Percentiles rank a stretch among this genome's conserved stretches.
Evolutionary conservation across 2,888 invertebrate genomes (phyloP).

Genomic region (Ecliptopera silaceata): DNA sequence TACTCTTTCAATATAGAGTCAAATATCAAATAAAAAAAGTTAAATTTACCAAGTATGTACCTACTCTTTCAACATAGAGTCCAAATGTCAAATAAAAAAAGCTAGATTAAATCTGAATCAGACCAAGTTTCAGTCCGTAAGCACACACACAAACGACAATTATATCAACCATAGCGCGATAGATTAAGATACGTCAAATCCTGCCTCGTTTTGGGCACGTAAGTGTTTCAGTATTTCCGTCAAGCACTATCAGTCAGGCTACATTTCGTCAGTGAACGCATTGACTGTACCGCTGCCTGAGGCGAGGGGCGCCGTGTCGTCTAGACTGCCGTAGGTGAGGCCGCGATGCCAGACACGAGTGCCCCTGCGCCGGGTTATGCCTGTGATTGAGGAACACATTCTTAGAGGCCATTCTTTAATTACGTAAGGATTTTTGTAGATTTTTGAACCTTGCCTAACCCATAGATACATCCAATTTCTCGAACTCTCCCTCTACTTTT

Average conservation of each 20-base stretch:
- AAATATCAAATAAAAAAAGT: too few relatives aligned
- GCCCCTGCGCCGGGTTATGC: slow-evolving; percentile 80
- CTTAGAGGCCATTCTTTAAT: slow-evolving; percentile 3
- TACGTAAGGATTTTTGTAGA: too few relatives aligned
- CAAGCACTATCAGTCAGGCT: slow-evolving; percentile 29
- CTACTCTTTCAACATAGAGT: too few relatives aligned
- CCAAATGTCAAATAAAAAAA: background rate
- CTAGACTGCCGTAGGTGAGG: slow-evolving; percentile 86
- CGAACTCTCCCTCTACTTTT: too few relatives aligned
- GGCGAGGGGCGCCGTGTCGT: slow-evolving; percentile 62
- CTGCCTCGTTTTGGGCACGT: background rate
- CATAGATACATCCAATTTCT: too few relatives aligned
- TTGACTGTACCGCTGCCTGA: slow-evolving; percentile 64
- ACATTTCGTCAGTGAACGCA: slow-evolving; percentile 72
- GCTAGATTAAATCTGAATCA: background rate
- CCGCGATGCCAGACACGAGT: slow-evolving; percentile 73
- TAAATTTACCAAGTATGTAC: too few relatives aligned
- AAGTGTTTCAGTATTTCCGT: slow-evolving; percentile 1
- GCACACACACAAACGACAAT: background rate
- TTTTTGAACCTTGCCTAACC: too few relatives aligned
- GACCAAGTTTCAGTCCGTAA: background rate
- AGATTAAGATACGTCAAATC: background rate
- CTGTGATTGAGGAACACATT: slow-evolving; percentile 40
- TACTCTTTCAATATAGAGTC: too few relatives aligned
- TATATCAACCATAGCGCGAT: background rate